phyloP scores from a whole-genome alignment of 37 sponge, comb jelly and placozoan genomes.

The Sycon ciliatum region DNA sequence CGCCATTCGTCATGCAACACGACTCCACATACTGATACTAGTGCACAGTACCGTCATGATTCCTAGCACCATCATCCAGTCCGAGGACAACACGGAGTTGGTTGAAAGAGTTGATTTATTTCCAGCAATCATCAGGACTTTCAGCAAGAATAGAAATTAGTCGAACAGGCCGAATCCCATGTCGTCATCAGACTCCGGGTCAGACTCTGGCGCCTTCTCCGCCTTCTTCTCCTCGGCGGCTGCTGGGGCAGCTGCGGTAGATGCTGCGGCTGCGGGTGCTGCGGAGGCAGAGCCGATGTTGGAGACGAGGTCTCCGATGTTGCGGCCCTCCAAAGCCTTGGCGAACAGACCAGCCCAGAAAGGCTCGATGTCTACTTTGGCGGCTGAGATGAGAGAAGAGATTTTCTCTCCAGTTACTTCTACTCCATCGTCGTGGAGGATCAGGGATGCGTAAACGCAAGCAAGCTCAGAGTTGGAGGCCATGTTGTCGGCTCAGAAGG shows the following conservation, averaged over 20 bases:
- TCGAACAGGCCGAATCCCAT: slow-evolving; percentile 98
- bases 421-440: slow-evolving; percentile 88
- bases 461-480: slow-evolving; percentile 87
- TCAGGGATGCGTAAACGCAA: slow-evolving; percentile 90
- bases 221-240: slow-evolving; percentile 61
- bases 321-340: slow-evolving; percentile 71
- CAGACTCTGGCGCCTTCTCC: slow-evolving; percentile 55
- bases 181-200: slow-evolving; percentile 88
- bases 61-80: too few species aligned
- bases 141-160: too few species aligned
- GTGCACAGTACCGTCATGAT: too few species aligned
- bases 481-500: too few species aligned
- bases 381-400: slow-evolving; percentile 77
- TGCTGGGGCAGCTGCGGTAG: too few species aligned
- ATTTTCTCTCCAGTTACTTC: slow-evolving; percentile 91
- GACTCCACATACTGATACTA: too few species aligned
- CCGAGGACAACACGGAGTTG: too few species aligned
- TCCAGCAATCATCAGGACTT: too few species aligned
- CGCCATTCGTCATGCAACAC: too few species aligned
- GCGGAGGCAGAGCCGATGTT: slow-evolving; percentile 55
- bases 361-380: slow-evolving; percentile 76
- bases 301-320: slow-evolving; percentile 76
- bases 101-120: too few species aligned
- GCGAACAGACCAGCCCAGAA: slow-evolving; percentile 89
- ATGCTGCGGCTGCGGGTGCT: slow-evolving; percentile 52